phyloP scores from a whole-genome alignment of 2,888 invertebrate genomes.

The Dynastes maya region DNA sequence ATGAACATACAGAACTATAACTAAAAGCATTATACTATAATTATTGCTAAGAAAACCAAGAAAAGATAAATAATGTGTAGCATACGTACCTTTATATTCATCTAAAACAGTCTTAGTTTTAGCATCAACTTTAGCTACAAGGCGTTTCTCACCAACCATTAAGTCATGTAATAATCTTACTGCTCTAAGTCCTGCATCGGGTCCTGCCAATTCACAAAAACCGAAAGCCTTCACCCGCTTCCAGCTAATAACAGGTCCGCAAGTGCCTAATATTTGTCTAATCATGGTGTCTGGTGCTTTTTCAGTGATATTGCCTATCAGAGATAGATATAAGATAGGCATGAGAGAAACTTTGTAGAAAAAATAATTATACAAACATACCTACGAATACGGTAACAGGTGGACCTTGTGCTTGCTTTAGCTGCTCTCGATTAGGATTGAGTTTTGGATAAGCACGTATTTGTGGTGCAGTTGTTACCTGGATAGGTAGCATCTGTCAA shows the following conservation, averaged over 20 bases:
- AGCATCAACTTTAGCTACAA: constrained; percentile 97
- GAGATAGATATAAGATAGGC: constrained; percentile 34
- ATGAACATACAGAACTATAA: too few relatives aligned
- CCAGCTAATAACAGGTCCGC: constrained; percentile 97
- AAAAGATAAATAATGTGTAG: background rate
- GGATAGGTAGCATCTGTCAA: constrained; percentile 74
- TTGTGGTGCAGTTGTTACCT: constrained; percentile 69
- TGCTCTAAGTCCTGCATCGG: constrained; percentile 95
- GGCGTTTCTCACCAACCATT: constrained; percentile 91
- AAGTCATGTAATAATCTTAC: constrained; percentile 94
- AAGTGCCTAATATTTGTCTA: constrained; percentile 90
- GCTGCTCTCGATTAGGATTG: constrained; percentile 67
- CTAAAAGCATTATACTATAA: too few relatives aligned
- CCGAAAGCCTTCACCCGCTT: constrained; percentile 98
- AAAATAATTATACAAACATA: constrained; percentile 62
- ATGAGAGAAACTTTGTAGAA: background rate
- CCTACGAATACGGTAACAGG: constrained; percentile 98
- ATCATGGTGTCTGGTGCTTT: constrained; percentile 97
- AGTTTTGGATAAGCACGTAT: constrained; percentile 68
- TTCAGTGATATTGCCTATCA: constrained; percentile 88
- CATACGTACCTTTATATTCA: constrained; percentile 85
- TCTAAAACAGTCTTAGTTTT: constrained; percentile 96
- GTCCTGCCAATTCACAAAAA: constrained; percentile 97
- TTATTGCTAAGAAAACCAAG: background rate
- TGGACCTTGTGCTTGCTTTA: constrained; percentile 79